A percentile compares a stretch with the other conserved stretches of the same genome.
Conservation (phyloP, 2,888 invertebrate species). For the Campoplex capitator region DNA sequence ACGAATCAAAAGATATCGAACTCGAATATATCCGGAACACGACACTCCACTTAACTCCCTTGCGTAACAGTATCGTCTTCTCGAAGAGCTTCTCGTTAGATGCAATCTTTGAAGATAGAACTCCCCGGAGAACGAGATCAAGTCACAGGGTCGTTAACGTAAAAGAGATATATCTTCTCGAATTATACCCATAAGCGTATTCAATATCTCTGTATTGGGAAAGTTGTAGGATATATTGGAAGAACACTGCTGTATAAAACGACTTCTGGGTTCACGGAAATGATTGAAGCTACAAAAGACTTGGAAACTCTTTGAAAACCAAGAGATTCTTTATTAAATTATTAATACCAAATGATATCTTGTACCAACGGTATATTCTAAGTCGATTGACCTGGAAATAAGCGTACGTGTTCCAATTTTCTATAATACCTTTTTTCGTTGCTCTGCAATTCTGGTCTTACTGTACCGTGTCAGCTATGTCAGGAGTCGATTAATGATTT, state of each 20-base stretch:
- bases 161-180: conserved; percentile 14
- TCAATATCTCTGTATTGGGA: conserved; percentile 3
- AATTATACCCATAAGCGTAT: conserved; percentile 36
- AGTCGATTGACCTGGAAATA: neutral
- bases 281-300: neutral
- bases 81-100: conserved; percentile 55
- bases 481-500: no score
- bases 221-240: neutral
- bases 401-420: no score
- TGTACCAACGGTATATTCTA: neutral
- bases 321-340: neutral
- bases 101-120: conserved; percentile 22
- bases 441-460: no score
- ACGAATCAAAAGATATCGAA: conserved; percentile 37
- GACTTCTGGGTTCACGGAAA: conserved; percentile 6
- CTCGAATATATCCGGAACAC: neutral
- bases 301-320: neutral
- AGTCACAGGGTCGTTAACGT: conserved; percentile 43
- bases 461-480: no score
- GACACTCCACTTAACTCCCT: conserved; percentile 28
- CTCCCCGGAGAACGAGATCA: conserved; percentile 27
- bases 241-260: neutral
- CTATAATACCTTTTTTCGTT: no score
- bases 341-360: neutral
- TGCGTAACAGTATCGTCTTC: conserved; percentile 45